Percentiles rank a stretch among this genome's conserved stretches.
Conservation (phyloP, 1,140 invertebrate genomes). For the Linepithema humile region DNA sequence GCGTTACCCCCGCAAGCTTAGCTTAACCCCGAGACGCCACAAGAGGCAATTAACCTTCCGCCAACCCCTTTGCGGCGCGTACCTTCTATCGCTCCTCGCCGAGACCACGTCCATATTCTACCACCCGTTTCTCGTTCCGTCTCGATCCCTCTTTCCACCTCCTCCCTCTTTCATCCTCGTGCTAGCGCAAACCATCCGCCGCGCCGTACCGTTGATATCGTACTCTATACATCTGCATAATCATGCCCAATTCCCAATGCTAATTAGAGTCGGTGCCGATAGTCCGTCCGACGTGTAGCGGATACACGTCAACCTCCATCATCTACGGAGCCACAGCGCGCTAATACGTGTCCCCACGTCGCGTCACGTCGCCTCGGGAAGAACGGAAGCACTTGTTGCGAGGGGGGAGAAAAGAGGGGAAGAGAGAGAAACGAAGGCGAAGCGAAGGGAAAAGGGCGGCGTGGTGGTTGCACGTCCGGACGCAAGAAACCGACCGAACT, state of each 20-base stretch:
- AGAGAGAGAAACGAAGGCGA: not conserved
- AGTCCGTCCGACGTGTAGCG: conserved; percentile 70
- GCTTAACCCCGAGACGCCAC: conserved; percentile 78
- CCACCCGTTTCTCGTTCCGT: conserved; percentile 53
- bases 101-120: conserved; percentile 33
- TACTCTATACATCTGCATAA: conserved; percentile 81
- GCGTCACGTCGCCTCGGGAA: conserved; percentile 30
- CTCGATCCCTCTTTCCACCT: conserved; percentile 38
- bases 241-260: conserved; percentile 82
- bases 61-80: conserved; percentile 72
- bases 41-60: conserved; percentile 83
- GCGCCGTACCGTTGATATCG: conserved; percentile 73
- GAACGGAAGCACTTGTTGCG: conserved; percentile 15
- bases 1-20: conserved; percentile 72
- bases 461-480: not conserved
- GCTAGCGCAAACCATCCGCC: conserved; percentile 30
- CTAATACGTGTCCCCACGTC: conserved; percentile 42
- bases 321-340: conserved; percentile 59
- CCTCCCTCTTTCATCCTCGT: conserved; percentile 30
- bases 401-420: conserved; percentile 4
- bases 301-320: conserved; percentile 77
- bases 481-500: conserved; percentile 46
- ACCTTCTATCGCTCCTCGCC: conserved; percentile 26
- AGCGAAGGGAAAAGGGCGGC: not conserved
- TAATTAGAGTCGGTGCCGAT: conserved; percentile 80